These are phyloP conservation scores for Gisinianus flammeolus DNA, from an alignment of 2,888 invertebrate genomes.

Conservation along the genomic window DNA sequence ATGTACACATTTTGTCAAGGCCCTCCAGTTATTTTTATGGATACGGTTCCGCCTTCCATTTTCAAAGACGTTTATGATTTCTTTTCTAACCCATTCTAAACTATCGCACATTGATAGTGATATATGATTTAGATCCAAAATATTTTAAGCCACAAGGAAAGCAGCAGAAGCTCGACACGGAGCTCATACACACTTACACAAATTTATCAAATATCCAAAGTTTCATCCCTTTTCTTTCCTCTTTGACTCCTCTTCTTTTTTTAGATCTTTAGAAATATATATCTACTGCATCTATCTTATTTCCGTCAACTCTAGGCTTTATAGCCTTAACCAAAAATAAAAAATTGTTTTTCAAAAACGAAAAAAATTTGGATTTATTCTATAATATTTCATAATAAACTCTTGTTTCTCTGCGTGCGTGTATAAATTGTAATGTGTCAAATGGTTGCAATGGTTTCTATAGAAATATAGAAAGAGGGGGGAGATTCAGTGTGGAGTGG, in stretches of 20 bases:
- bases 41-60: conserved; percentile 40
- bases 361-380: too few species aligned
- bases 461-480: too few species aligned
- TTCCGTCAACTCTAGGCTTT: too few species aligned
- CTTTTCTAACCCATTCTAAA: conserved; percentile 5
- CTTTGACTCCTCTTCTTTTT: not conserved
- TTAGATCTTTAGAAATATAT: too few species aligned
- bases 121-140: conserved; percentile 36
- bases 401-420: too few species aligned
- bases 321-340: too few species aligned
- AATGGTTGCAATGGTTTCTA: too few species aligned
- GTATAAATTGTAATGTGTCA: too few species aligned
- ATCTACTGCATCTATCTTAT: conserved; percentile 7
- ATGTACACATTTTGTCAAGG: conserved; percentile 41
- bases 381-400: too few species aligned
- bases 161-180: conserved; percentile 19
- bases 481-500: too few species aligned
- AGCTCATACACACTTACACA: not conserved
- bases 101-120: conserved; percentile 27
- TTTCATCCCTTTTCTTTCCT: not conserved
- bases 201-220: not conserved
- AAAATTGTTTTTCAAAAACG: too few species aligned
- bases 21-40: conserved; percentile 41
- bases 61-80: conserved; percentile 36
- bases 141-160: conserved; percentile 25